A percentile compares a stretch with the other conserved stretches of the same genome.
Evolutionary conservation across 2,888 invertebrate species (phyloP).

Genomic region (Leuctra nigra): DNA sequence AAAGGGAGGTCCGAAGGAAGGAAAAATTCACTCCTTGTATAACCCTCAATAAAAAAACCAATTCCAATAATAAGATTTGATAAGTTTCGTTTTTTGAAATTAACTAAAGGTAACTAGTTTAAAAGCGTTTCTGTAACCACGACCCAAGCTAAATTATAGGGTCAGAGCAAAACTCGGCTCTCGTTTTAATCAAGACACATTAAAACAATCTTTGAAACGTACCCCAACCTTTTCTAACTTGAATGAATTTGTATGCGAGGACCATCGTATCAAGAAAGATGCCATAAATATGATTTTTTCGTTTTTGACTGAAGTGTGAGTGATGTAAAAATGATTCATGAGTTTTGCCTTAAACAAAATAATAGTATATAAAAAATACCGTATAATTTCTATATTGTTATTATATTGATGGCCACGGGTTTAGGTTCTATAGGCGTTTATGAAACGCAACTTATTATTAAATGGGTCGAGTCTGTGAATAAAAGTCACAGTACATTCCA

Average conservation of each 20-base stretch:
- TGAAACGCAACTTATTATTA: neutral
- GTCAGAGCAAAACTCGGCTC: slow-evolving; percentile 16
- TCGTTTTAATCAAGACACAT: slow-evolving; percentile 20
- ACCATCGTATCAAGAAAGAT: slow-evolving; percentile 4
- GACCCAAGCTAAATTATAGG: slow-evolving; percentile 22
- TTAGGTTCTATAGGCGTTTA: neutral
- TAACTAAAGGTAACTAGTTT: slow-evolving; percentile 16
- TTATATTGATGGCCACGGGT: slow-evolving; percentile 15
- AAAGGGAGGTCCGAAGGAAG: slow-evolving; percentile 10
- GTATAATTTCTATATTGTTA: slow-evolving; percentile 20
- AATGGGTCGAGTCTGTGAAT: neutral
- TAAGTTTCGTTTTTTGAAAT: slow-evolving; percentile 17
- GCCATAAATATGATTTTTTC: slow-evolving; percentile 21
- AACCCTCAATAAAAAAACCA: slow-evolving; percentile 13
- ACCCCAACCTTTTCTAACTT: slow-evolving; percentile 8
- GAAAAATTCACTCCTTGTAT: slow-evolving; percentile 20
- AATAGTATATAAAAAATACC: neutral
- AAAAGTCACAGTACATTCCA: neutral
- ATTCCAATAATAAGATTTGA: slow-evolving; percentile 18
- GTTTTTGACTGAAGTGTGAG: slow-evolving; percentile 19
- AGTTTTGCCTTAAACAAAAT: slow-evolving; percentile 17
- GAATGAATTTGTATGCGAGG: slow-evolving; percentile 21
- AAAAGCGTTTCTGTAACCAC: slow-evolving; percentile 16
- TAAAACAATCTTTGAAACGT: slow-evolving; percentile 14
- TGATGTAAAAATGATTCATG: slow-evolving; percentile 23